phyloP scores from a whole-genome alignment of 2,888 invertebrate species.

The Trissolcus brochymenae region DNA sequence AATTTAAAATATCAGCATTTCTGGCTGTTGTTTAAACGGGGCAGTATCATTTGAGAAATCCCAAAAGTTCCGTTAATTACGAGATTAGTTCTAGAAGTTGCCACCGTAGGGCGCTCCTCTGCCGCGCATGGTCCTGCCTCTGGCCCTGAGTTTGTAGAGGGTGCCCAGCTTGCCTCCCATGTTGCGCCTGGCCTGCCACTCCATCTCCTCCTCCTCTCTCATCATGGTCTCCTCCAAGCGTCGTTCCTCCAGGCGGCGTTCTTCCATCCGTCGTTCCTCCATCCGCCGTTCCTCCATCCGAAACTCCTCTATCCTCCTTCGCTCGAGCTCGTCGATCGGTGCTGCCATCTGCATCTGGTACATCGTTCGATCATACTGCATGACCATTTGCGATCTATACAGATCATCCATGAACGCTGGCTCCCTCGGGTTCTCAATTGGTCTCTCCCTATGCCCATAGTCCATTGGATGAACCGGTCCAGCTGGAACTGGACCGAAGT shows the following conservation, averaged over 20 bases:
- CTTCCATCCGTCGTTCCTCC: constrained; percentile 19
- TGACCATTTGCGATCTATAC: constrained; percentile 2
- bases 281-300: constrained; percentile 19
- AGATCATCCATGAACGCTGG: constrained; percentile 10
- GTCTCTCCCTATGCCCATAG: constrained; percentile 24
- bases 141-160: constrained; percentile 61
- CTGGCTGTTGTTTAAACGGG: no score
- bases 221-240: constrained; percentile 25
- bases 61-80: no score
- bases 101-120: constrained; percentile 46
- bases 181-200: constrained; percentile 64
- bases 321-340: constrained; percentile 27
- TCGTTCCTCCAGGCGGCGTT: constrained; percentile 13
- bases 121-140: constrained; percentile 64
- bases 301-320: constrained; percentile 13
- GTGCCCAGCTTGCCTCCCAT: constrained; percentile 60
- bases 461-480: constrained; percentile 18
- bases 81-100: constrained; percentile 2
- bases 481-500: constrained; percentile 1
- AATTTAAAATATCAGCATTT: no score
- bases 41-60: no score
- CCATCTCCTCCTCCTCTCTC: constrained; percentile 28
- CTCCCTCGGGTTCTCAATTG: constrained; percentile 27
- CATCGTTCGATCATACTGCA: constrained; percentile 12
- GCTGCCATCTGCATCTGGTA: constrained; percentile 1